Conservation (phyloP, 2,888 invertebrate genomes). For the Argynnis bischoffii region DNA sequence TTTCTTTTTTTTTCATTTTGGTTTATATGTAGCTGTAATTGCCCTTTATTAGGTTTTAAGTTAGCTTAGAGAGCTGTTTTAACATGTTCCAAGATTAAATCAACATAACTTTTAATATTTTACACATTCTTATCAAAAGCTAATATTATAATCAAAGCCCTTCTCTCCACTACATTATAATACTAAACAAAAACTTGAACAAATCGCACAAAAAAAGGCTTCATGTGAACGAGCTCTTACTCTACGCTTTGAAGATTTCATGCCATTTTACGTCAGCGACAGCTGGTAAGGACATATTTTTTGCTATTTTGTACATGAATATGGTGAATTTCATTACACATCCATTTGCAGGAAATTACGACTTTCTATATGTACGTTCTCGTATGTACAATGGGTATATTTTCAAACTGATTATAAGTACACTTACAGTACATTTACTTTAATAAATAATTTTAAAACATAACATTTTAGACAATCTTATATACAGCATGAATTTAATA, state of each 20-base stretch:
- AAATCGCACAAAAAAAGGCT: slow-evolving; percentile 1
- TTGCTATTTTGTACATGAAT: slow-evolving; percentile 23
- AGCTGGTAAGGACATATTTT: slow-evolving; percentile 25
- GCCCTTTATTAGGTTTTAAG: too few relatives aligned
- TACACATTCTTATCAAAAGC: background rate
- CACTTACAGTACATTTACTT: background rate
- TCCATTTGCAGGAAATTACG: slow-evolving; percentile 22
- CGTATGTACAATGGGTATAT: background rate
- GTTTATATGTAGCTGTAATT: too few relatives aligned
- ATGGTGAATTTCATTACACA: slow-evolving; percentile 26
- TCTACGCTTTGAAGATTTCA: slow-evolving; percentile 24
- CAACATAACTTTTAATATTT: background rate
- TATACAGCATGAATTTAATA: too few relatives aligned
- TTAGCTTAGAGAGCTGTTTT: too few relatives aligned
- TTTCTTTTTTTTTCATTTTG: too few relatives aligned
- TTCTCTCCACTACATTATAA: too few relatives aligned
- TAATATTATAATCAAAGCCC: background rate
- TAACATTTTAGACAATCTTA: too few relatives aligned
- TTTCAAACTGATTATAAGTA: background rate
- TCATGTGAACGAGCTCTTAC: slow-evolving; percentile 13
- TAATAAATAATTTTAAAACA: background rate
- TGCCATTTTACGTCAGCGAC: slow-evolving; percentile 20
- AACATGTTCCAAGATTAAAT: too few relatives aligned
- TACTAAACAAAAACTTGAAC: slow-evolving; percentile 4
- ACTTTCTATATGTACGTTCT: background rate